Evolutionary conservation across 2,113 vertebrate genomes (phyloP).

Genomic region (Ivindomyrus marchei): DNA sequence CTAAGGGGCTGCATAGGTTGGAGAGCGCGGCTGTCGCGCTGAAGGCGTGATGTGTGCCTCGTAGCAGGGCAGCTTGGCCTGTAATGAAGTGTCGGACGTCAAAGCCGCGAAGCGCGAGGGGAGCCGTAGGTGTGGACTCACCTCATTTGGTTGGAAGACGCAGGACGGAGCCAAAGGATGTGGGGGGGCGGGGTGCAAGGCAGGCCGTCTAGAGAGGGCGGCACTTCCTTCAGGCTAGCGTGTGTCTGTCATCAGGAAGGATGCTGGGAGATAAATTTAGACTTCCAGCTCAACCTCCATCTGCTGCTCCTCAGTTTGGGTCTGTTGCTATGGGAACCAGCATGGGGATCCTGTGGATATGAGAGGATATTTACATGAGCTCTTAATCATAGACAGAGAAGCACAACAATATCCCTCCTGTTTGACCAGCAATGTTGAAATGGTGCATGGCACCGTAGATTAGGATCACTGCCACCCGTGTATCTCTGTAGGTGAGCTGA

Average conservation of each 20-base stretch:
- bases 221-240: slow-evolving; percentile 15
- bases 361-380: slow-evolving; percentile 49
- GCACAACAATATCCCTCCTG: not conserved
- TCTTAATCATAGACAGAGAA: slow-evolving; percentile 3
- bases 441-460: not conserved
- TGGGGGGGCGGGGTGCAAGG: not conserved
- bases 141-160: not conserved
- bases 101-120: not conserved
- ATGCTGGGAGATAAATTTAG: slow-evolving; percentile 71
- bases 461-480: not conserved
- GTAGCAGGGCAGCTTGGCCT: not conserved
- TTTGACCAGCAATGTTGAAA: not conserved
- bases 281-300: slow-evolving; percentile 67
- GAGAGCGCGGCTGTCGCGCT: not conserved
- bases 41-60: not conserved
- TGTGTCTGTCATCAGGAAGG: slow-evolving; percentile 52
- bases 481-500: not conserved
- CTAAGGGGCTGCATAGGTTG: not conserved
- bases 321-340: slow-evolving; percentile 70
- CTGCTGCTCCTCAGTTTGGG: slow-evolving; percentile 70
- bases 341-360: slow-evolving; percentile 60
- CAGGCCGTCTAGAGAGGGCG: not conserved
- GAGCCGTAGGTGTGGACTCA: not conserved
- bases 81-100: not conserved
- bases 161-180: not conserved